phyloP scores from a whole-genome alignment of 30 jellyfish, hydroid and myxozoan genomes.

The Aurelia sp. region DNA sequence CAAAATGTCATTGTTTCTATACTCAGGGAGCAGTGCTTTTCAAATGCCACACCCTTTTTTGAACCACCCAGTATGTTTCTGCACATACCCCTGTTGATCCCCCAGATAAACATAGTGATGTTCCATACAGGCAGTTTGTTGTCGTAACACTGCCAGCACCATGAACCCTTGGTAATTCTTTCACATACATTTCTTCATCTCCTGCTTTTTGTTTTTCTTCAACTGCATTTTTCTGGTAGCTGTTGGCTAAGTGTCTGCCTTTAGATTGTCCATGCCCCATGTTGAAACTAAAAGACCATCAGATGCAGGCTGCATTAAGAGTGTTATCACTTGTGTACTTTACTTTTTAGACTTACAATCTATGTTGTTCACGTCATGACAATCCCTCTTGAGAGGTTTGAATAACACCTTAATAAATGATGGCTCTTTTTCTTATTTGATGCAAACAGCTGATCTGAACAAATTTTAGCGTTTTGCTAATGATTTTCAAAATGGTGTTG shows the following conservation, averaged over 20 bases:
- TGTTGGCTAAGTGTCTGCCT: not conserved
- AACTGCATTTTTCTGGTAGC: not conserved
- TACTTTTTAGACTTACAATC: no score
- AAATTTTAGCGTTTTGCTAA: not conserved
- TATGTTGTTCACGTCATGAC: no score
- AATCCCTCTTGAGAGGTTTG: no score
- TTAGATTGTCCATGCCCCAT: slow-evolving; percentile 50
- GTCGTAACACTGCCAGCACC: slow-evolving; percentile 32
- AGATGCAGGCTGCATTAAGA: not conserved
- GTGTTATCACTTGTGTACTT: no score
- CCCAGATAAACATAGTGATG: slow-evolving; percentile 56
- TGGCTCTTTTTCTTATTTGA: no score
- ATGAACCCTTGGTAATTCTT: slow-evolving; percentile 59
- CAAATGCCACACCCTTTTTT: not conserved
- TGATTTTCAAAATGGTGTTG: not conserved
- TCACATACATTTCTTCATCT: not conserved
- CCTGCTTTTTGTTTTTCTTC: not conserved
- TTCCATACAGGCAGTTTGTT: slow-evolving; percentile 33
- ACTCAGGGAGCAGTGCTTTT: no score
- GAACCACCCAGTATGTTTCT: not conserved
- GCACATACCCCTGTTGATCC: slow-evolving; percentile 61
- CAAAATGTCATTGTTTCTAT: no score
- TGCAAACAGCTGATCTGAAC: no score
- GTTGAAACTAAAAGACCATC: not conserved
- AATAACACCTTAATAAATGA: no score